A percentile compares a stretch with the other conserved stretches of the same genome.
These are phyloP conservation scores for Psilopsiagon aurifrons DNA, from an alignment of 2,113 vertebrate genomes.

Conservation along the genomic window DNA sequence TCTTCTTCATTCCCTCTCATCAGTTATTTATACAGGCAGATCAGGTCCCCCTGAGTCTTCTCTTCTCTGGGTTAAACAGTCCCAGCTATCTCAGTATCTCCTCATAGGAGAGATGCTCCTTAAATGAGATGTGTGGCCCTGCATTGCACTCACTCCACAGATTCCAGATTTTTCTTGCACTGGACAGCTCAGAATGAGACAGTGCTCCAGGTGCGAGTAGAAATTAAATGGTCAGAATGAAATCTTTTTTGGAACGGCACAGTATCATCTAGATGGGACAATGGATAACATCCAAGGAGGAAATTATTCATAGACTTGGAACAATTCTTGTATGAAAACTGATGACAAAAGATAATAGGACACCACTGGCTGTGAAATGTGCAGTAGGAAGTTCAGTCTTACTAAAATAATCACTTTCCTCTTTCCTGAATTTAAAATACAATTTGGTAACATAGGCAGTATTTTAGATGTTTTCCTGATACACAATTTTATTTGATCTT, in stretches of 20 bases:
- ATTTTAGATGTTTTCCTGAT: neutral
- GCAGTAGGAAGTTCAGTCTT: neutral
- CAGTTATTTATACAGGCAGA: neutral
- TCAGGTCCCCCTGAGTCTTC: neutral
- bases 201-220: neutral
- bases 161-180: neutral
- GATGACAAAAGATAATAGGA: neutral
- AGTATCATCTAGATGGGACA: neutral
- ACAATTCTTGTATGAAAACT: neutral
- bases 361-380: neutral
- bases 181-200: neutral
- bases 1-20: neutral
- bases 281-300: neutral
- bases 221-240: neutral
- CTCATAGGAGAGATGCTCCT: neutral
- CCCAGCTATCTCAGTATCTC: neutral
- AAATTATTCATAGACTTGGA: neutral
- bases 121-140: neutral
- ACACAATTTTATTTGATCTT: slow-evolving; percentile 15
- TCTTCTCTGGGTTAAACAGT: neutral
- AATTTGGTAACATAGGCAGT: neutral
- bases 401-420: neutral
- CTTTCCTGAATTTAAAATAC: neutral
- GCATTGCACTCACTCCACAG: neutral
- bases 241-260: neutral